Conservation (phyloP, 2,888 invertebrate species). For the Eilema griseolum region DNA sequence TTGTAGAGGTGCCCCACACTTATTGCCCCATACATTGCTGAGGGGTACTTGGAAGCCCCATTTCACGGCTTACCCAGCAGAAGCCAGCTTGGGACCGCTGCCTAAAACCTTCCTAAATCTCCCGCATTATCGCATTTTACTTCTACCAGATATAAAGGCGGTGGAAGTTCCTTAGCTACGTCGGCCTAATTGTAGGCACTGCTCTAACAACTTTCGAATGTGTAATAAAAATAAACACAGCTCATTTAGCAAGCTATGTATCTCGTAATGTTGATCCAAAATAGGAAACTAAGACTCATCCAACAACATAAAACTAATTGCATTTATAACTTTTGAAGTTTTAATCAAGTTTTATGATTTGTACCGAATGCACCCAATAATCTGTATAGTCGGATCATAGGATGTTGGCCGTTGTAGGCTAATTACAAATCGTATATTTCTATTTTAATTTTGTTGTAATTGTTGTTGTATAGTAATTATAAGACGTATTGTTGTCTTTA, state of each 20-base stretch:
- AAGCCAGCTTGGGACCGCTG: no score
- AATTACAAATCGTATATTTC: background rate
- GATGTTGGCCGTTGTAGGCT: slow-evolving; percentile 51
- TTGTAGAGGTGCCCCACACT: no score
- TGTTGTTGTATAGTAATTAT: background rate
- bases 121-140: no score
- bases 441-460: background rate
- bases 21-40: no score
- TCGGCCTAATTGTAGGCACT: background rate
- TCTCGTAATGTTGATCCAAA: slow-evolving; percentile 17
- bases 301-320: slow-evolving; percentile 71
- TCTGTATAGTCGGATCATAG: slow-evolving; percentile 57
- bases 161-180: background rate
- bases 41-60: no score
- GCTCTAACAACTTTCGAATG: background rate
- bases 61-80: no score
- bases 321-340: slow-evolving; percentile 76
- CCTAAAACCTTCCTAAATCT: no score
- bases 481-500: no score
- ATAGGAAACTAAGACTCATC: slow-evolving; percentile 48
- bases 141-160: no score
- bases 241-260: slow-evolving; percentile 3
- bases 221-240: background rate
- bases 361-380: slow-evolving; percentile 78
- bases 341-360: slow-evolving; percentile 83